A percentile compares a stretch with the other conserved stretches of the same genome.
Conservation (phyloP, 2,113 vertebrate species). For the Carollia perspicillata region DNA sequence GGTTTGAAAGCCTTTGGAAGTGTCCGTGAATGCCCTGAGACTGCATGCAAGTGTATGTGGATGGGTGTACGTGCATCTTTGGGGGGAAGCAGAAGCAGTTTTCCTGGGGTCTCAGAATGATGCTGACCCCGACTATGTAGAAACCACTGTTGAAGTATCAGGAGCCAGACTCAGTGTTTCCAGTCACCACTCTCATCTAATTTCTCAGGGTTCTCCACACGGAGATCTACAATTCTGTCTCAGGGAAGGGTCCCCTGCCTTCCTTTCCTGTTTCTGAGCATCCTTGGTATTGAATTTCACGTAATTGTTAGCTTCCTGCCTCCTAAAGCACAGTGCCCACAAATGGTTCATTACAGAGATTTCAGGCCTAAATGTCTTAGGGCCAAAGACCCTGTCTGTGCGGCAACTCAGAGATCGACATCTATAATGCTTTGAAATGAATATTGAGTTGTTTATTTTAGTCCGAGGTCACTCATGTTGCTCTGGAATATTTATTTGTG, state of each 20-base stretch:
- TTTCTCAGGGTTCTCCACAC: not conserved
- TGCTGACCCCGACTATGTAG: not conserved
- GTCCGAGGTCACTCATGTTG: not conserved
- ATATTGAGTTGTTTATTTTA: conserved; percentile 44
- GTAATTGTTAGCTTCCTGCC: not conserved
- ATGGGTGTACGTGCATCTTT: not conserved
- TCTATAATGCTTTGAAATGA: not conserved
- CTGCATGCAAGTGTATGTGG: not conserved
- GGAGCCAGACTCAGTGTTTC: not conserved
- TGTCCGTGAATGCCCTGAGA: too few relatives aligned
- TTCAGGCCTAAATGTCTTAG: not conserved
- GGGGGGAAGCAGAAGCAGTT: not conserved
- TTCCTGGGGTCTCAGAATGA: not conserved
- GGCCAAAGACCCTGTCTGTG: conserved; percentile 5
- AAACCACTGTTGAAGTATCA: not conserved
- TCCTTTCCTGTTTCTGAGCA: not conserved
- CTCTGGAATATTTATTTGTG: conserved; percentile 38
- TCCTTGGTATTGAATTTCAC: not conserved
- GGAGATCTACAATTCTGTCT: not conserved
- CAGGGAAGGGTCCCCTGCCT: not conserved
- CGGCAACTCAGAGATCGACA: not conserved
- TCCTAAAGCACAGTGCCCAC: not conserved
- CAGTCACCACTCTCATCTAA: not conserved
- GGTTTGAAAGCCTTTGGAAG: not conserved
- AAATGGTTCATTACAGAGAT: conserved; percentile 1